These are phyloP conservation scores for Mayetiola destructor DNA, from an alignment of 2,888 invertebrate genomes.

Conservation along the genomic window DNA sequence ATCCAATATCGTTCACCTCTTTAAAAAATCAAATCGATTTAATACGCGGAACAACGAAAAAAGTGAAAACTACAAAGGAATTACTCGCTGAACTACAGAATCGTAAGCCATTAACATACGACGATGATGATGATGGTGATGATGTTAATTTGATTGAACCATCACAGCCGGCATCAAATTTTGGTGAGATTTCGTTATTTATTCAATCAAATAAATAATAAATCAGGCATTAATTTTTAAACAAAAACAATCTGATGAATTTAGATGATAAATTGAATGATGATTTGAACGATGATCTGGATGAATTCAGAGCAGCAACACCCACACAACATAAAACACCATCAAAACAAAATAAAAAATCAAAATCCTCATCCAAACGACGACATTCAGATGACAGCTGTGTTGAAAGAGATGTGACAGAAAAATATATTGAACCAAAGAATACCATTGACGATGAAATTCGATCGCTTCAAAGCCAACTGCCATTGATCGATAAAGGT, in stretches of 20 bases:
- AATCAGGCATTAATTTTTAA: background rate
- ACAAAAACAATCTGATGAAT: background rate
- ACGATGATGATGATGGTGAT: constrained; percentile 16
- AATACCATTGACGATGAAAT: constrained; percentile 23
- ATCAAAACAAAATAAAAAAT: background rate
- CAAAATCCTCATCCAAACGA: background rate
- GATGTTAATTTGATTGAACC: background rate
- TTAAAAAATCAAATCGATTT: constrained; percentile 19
- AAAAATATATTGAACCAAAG: background rate
- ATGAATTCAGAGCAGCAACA: background rate
- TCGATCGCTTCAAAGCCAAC: constrained; percentile 18
- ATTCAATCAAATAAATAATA: background rate
- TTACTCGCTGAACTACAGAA: constrained; percentile 33
- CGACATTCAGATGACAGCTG: background rate
- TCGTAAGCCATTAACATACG: constrained; percentile 24
- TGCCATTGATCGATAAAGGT: constrained; percentile 20
- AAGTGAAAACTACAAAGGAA: constrained; percentile 35
- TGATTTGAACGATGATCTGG: background rate
- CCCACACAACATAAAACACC: background rate
- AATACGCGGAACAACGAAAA: constrained; percentile 25
- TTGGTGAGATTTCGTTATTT: background rate
- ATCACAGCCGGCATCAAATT: background rate
- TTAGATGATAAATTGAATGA: too few relatives aligned
- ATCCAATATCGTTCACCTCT: constrained; percentile 1
- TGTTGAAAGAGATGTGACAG: background rate